Evolutionary conservation across 2,888 invertebrate species (phyloP).

Genomic region (Abrostola tripartita): DNA sequence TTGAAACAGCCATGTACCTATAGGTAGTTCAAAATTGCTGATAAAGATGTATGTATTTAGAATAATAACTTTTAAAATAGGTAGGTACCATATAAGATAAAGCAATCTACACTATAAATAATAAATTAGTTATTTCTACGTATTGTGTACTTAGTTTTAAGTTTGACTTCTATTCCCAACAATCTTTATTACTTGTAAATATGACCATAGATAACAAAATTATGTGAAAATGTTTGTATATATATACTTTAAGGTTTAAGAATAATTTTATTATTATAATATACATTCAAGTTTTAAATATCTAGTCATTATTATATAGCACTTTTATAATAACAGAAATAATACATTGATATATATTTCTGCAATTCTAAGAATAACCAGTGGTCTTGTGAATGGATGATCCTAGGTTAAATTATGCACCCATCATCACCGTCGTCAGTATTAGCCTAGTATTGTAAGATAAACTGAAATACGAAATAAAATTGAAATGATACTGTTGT

Average conservation of each 20-base stretch:
- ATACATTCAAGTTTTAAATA: slow-evolving; percentile 46
- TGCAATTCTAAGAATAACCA: slow-evolving; percentile 18
- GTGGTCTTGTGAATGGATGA: slow-evolving; percentile 17
- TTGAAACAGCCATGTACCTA: too few relatives aligned
- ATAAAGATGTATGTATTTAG: too few relatives aligned
- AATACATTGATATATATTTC: slow-evolving; percentile 19
- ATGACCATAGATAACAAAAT: slow-evolving; percentile 22
- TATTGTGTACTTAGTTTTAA: background rate
- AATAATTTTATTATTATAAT: slow-evolving; percentile 10
- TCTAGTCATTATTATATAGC: slow-evolving; percentile 50
- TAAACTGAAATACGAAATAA: slow-evolving; percentile 37
- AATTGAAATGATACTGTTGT: slow-evolving; percentile 34
- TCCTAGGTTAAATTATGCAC: slow-evolving; percentile 22
- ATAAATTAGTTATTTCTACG: too few relatives aligned
- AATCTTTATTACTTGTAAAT: slow-evolving; percentile 42
- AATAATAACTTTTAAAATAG: too few relatives aligned
- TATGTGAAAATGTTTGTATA: slow-evolving; percentile 49
- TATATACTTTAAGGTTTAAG: slow-evolving; percentile 32
- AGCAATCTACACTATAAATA: too few relatives aligned
- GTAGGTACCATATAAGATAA: too few relatives aligned
- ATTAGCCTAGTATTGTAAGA: slow-evolving; percentile 42
- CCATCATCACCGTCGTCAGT: slow-evolving; percentile 32
- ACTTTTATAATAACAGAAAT: slow-evolving; percentile 10
- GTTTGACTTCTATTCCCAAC: background rate
- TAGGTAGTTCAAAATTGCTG: too few relatives aligned